Base-by-base conservation (phyloP, 2,888 invertebrate species). In the Maniola hyperantus region DNA sequence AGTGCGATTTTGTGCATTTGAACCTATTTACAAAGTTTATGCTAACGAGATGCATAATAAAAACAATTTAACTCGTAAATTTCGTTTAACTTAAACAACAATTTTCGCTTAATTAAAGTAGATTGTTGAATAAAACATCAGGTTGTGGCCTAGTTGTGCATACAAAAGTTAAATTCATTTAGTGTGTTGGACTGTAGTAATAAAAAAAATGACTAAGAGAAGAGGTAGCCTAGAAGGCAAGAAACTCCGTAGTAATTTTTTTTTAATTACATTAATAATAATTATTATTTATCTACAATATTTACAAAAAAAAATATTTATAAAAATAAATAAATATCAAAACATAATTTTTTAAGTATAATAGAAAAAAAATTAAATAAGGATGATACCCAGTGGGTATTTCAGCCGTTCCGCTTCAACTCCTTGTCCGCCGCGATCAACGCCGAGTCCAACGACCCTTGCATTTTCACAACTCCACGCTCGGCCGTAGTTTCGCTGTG, bases 351-450 rank as follows among this genome's bases (percentile, higher is more conserved):
- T 26, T 2, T 26, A 26, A 26, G 26, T 26, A 26, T 26, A 26
- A 4, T 26, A 26, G 26, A 26, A 26, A 4, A 26, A n/a, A n/a
- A n/a, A n/a, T n/a, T n/a, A n/a, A 26, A 26, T 26, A 26, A 26
- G n/a, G 13, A n/a, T 44, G n/a, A n/a, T 13, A 44, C 13, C 13
- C 5, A n/a, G 11, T 20, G 59, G 61, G 66, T 69, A 68, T 69
- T 71, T 68, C 70, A 48, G 57, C 20, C 62, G 64, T 63, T 69
- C 50, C 64, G 54, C 62, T 61, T 69, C 66, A 60, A 62, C 65
- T 63, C 62, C 44, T 71, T 62, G 65, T 50, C 58, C 66, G 64
- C 60, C 36, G 11, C 7, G 11, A n/a, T 11, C 39, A 10, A 6
- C 34, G 48, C 33, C 50, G 48, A 69, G 68, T 62, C 53, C 64